Conservation (phyloP, 1,140 invertebrate genomes). For the Bombus terrestris region DNA sequence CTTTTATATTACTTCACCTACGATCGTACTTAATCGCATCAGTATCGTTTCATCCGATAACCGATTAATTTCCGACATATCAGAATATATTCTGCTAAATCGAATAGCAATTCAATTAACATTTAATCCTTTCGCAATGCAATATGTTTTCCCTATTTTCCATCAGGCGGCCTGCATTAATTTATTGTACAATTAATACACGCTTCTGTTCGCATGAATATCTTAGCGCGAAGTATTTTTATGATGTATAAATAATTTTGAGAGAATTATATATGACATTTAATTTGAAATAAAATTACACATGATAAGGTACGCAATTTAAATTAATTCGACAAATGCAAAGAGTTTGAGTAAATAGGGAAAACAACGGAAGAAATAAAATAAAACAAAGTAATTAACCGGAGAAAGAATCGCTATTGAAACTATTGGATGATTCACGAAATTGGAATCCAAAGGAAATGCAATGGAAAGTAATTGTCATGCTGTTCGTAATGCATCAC, state of each 20-base stretch:
- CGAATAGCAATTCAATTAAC: neutral
- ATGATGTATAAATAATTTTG: conserved; percentile 7
- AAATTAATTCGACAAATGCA: neutral
- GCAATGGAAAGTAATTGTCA: neutral
- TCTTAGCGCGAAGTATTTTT: conserved; percentile 25
- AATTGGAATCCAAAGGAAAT: neutral
- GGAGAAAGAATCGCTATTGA: neutral
- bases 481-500: neutral
- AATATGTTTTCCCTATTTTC: conserved; percentile 24
- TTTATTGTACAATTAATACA: conserved; percentile 5
- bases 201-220: conserved; percentile 1
- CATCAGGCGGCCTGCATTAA: neutral
- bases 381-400: neutral
- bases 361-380: neutral
- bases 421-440: conserved; percentile 10
- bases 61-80: neutral
- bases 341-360: neutral
- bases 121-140: neutral
- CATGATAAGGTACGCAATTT: neutral
- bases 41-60: conserved; percentile 38
- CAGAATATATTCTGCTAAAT: neutral
- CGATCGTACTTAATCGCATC: conserved; percentile 27
- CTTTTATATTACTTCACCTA: conserved; percentile 7
- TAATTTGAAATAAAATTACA: conserved; percentile 23
- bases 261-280: conserved; percentile 9